A percentile compares a stretch with the other conserved stretches of the same genome.
Conservation (phyloP, 2,113 vertebrate genomes). For the Nansenia antarctica region DNA sequence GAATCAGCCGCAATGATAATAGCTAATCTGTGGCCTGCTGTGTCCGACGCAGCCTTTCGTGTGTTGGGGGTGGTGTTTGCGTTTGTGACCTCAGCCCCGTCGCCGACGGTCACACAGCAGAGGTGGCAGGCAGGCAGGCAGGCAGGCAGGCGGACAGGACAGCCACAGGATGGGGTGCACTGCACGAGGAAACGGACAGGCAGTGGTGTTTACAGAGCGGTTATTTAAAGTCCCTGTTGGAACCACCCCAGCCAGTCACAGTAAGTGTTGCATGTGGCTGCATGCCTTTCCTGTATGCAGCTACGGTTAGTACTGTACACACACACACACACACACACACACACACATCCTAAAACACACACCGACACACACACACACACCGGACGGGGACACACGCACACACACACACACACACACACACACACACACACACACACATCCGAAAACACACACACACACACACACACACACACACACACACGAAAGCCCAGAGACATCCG, state of each 20-base stretch:
- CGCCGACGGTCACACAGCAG: too few species aligned
- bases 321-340: conserved; percentile 26
- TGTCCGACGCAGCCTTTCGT: too few species aligned
- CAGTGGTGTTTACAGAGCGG: conserved; percentile 68
- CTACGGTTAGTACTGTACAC: conserved; percentile 14
- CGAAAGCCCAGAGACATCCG: too few species aligned
- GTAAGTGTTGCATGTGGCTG: conserved; percentile 64
- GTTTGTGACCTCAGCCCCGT: too few species aligned
- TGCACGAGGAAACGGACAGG: conserved; percentile 50
- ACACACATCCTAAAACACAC: conserved; percentile 40
- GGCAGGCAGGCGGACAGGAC: too few species aligned
- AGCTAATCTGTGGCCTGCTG: too few species aligned
- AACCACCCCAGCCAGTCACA: conserved; percentile 53
- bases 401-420: conserved; percentile 25
- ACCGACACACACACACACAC: neutral
- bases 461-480: conserved; percentile 39
- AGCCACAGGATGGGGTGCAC: conserved; percentile 5
- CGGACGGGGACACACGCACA: too few species aligned
- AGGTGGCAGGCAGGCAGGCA: too few species aligned
- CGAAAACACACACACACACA: neutral
- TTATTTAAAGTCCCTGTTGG: conserved; percentile 62
- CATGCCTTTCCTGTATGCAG: conserved; percentile 52
- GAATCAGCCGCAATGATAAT: too few species aligned
- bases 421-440: neutral
- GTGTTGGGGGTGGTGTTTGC: too few species aligned